A percentile compares a stretch with the other conserved stretches of the same genome.
These are phyloP conservation scores for Aplysia californica DNA, from an alignment of 1,140 invertebrate species.

Conservation along the genomic window DNA sequence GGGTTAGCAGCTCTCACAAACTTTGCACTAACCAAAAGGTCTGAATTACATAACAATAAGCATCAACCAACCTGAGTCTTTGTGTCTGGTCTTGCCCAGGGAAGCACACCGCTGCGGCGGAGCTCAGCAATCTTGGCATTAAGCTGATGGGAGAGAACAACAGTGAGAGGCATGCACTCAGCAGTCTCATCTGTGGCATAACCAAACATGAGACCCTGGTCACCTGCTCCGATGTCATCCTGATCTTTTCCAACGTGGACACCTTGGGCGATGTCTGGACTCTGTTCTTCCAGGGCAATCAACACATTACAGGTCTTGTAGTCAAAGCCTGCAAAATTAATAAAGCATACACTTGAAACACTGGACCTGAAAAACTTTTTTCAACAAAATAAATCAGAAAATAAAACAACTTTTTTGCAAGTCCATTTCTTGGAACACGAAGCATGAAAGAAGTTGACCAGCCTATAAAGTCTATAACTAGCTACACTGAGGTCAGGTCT, in stretches of 20 bases:
- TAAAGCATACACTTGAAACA: too few species aligned
- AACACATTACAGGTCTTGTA: slow-evolving; percentile 98
- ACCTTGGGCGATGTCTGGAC: slow-evolving; percentile 92
- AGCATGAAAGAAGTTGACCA: too few species aligned
- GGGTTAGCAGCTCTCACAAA: too few species aligned
- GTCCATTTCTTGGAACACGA: too few species aligned
- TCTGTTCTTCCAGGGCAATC: slow-evolving; percentile 96
- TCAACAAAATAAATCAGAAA: too few species aligned
- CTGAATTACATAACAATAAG: too few species aligned
- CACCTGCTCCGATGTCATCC: slow-evolving; percentile 98
- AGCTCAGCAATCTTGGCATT: slow-evolving; percentile 92
- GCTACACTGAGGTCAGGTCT: too few species aligned
- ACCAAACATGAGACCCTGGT: slow-evolving; percentile 66
- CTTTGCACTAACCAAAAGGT: too few species aligned
- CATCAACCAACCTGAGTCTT: slow-evolving; percentile 99
- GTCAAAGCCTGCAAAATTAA: slow-evolving; percentile 85
- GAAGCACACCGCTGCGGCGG: slow-evolving; percentile 86
- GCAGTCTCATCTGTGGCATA: slow-evolving; percentile 90
- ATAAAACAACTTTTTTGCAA: too few species aligned
- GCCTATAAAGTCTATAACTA: too few species aligned
- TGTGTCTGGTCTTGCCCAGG: slow-evolving; percentile 97
- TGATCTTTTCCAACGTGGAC: slow-evolving; percentile 94
- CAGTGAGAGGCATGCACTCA: slow-evolving; percentile 96
- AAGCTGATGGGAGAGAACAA: slow-evolving; percentile 93
- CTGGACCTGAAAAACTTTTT: too few species aligned